Evolutionary conservation across 2,888 invertebrate species (phyloP).

Genomic region (Plagodis pulveraria): DNA sequence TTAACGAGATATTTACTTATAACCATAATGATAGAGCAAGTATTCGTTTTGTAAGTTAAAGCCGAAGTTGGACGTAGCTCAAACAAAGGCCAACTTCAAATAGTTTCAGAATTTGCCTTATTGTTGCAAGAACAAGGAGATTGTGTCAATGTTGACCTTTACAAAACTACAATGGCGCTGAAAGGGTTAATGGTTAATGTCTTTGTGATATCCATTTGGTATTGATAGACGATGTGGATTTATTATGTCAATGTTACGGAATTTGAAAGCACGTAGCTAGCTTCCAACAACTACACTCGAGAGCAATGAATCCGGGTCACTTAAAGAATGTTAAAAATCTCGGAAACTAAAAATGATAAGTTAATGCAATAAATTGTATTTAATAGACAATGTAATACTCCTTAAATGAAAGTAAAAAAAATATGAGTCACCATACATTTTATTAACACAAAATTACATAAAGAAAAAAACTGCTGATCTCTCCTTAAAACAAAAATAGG

Average conservation of each 20-base stretch:
- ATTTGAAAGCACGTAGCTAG: background rate
- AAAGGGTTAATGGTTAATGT: slow-evolving; percentile 33
- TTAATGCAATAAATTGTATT: too few species aligned
- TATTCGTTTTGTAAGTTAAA: slow-evolving; percentile 28
- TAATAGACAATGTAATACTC: too few species aligned
- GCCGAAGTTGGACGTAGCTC: slow-evolving; percentile 29
- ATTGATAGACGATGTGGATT: slow-evolving; percentile 21
- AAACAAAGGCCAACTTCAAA: slow-evolving; percentile 37
- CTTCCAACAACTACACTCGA: background rate
- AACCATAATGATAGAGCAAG: slow-evolving; percentile 28
- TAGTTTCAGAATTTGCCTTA: slow-evolving; percentile 38
- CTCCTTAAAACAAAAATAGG: too few species aligned
- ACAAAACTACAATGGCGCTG: slow-evolving; percentile 34
- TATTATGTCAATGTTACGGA: slow-evolving; percentile 4
- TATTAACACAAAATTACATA: too few species aligned
- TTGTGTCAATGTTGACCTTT: slow-evolving; percentile 42
- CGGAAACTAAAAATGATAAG: too few species aligned
- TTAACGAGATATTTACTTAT: background rate
- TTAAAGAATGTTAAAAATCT: too few species aligned
- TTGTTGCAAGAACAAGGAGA: slow-evolving; percentile 37
- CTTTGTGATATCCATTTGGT: slow-evolving; percentile 23
- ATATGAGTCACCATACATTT: too few species aligned
- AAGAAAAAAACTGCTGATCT: too few species aligned
- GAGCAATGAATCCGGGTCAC: background rate
- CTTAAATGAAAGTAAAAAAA: too few species aligned